Evolutionary conservation across 2,113 vertebrate genomes (phyloP).

Genomic region (Anhinga rufa): DNA sequence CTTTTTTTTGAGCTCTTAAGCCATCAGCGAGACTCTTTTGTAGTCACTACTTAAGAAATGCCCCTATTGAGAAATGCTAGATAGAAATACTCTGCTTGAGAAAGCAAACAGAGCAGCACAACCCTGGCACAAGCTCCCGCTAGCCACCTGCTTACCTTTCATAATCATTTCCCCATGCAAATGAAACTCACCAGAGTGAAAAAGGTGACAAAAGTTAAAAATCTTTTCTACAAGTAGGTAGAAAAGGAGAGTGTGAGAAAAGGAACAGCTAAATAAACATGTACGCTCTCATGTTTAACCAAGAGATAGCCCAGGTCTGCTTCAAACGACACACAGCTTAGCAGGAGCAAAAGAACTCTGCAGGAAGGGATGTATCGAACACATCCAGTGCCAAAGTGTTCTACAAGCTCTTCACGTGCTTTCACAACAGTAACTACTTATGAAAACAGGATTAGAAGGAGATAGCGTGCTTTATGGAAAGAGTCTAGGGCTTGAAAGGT

Average conservation of each 20-base stretch:
- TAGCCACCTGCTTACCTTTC: neutral
- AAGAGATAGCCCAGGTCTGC: neutral
- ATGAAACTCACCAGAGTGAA: neutral
- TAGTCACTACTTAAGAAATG: neutral
- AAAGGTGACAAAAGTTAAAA: neutral
- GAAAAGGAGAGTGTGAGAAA: neutral
- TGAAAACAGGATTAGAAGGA: neutral
- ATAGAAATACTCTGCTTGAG: neutral
- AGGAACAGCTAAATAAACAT: neutral
- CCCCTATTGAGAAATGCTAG: neutral
- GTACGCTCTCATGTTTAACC: neutral
- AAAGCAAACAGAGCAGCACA: neutral
- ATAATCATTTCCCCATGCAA: neutral
- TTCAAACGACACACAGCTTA: neutral
- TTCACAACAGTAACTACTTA: neutral
- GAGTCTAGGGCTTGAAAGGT: neutral
- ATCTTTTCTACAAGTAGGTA: too few relatives aligned
- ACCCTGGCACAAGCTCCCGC: neutral
- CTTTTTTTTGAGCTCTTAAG: neutral
- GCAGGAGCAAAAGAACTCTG: neutral
- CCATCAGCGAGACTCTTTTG: neutral
- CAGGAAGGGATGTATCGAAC: neutral
- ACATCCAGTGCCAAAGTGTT: too few relatives aligned
- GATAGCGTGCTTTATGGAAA: neutral
- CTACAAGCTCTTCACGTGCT: accelerated